phyloP scores from a whole-genome alignment of 2,113 vertebrate genomes.

The Pleuronectes platessa region DNA sequence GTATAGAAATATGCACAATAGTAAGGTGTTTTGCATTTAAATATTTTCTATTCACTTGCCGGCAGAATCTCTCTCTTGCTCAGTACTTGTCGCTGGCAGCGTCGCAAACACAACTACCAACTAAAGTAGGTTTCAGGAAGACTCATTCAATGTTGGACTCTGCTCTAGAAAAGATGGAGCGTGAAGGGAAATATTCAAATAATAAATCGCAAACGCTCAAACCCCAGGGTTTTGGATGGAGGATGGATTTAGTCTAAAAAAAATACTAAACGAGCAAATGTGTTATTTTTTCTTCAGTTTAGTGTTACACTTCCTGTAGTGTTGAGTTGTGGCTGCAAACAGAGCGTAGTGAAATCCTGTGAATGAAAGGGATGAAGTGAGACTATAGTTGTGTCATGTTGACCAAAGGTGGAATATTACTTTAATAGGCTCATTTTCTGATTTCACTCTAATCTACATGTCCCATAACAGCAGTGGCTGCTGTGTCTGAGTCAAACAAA shows the following conservation, averaged over 20 bases:
- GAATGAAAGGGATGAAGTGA: constrained; percentile 14
- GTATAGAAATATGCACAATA: constrained; percentile 81
- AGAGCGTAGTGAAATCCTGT: constrained; percentile 43
- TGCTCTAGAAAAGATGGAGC: constrained; percentile 70
- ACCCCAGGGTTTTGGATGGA: constrained; percentile 26
- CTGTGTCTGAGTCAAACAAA: constrained; percentile 51
- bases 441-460: constrained; percentile 45
- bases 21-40: constrained; percentile 79
- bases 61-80: constrained; percentile 65
- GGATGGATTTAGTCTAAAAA: constrained; percentile 20
- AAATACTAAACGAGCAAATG: constrained; percentile 7
- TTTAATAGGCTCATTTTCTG: constrained; percentile 15
- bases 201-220: constrained; percentile 53
- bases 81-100: constrained; percentile 67
- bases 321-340: constrained; percentile 22
- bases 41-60: constrained; percentile 67
- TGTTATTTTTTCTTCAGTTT: constrained; percentile 5
- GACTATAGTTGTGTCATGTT: constrained; percentile 22
- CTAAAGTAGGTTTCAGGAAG: constrained; percentile 75
- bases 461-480: constrained; percentile 42
- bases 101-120: constrained; percentile 58
- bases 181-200: constrained; percentile 61
- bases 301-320: constrained; percentile 64
- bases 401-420: constrained; percentile 31
- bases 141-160: constrained; percentile 73